phyloP scores from a whole-genome alignment of 1,140 invertebrate species.

The Choristoneura fumiferana region DNA sequence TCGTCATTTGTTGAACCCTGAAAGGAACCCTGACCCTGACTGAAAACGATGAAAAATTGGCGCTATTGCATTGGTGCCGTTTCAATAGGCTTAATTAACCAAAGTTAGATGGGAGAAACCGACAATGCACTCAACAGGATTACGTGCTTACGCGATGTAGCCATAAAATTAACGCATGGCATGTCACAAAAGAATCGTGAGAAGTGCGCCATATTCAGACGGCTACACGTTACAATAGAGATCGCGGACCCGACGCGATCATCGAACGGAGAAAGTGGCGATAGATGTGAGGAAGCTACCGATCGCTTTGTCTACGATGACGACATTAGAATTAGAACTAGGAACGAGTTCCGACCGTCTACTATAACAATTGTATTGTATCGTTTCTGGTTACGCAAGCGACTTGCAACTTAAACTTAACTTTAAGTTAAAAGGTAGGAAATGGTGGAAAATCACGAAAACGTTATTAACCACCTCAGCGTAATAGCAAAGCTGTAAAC shows the following conservation, averaged over 20 bases:
- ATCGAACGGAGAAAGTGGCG: constrained; percentile 42
- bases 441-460: too few species aligned
- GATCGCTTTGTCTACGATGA: constrained; percentile 19
- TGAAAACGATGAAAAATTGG: too few species aligned
- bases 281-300: constrained; percentile 38
- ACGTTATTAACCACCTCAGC: background rate
- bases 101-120: constrained; percentile 5
- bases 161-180: constrained; percentile 14
- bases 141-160: background rate
- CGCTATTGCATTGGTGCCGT: too few species aligned
- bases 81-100: too few species aligned
- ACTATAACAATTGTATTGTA: background rate
- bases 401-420: background rate
- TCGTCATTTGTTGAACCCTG: too few species aligned
- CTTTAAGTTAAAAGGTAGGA: too few species aligned
- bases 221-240: constrained; percentile 26
- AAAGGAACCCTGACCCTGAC: too few species aligned
- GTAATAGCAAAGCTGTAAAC: background rate
- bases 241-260: constrained; percentile 27
- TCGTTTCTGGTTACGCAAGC: background rate
- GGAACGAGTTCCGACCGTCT: background rate
- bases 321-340: constrained; percentile 14
- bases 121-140: background rate
- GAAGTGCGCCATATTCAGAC: constrained; percentile 10
- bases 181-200: constrained; percentile 2